Evolutionary conservation across 2,113 vertebrate genomes (phyloP), one percentile per base, ranked within the genome.

Genomic region (Ptilonorhynchus violaceus): DNA sequence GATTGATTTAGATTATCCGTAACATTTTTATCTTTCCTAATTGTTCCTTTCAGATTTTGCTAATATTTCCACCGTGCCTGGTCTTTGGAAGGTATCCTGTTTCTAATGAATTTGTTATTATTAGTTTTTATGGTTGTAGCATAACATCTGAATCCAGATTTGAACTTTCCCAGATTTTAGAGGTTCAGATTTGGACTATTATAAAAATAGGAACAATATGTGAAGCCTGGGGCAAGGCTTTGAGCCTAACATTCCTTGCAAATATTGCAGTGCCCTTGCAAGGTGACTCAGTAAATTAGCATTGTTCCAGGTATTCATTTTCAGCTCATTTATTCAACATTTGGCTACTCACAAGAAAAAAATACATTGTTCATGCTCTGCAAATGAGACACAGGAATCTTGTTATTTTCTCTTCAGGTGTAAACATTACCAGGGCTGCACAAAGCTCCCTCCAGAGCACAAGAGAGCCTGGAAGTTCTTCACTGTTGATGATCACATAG

Each of bases 101-200:
- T 97, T 91, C 94, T 22, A 4, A 83, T 84, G 85, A 91, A 33
- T 74, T 77, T 88, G 79, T 91, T 93, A 92, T 93, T 94, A 93
- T 88, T 95, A 93, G 85, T 58, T 93, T 93, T 95, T 93, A 95
- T 91, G 55, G 67, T 30, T 74, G 46, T 39, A 88, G 55, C 50
- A 55, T 74, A 86, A 88, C 84, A 86, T 94, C 14, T 55, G 59
- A 88, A 84, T 86, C 72, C 50, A 74, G 39, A 92, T 85, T 93
- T 93, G 70, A 85, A 92, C 85, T 93, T 94, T 73, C 46, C 56
- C 73, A 94, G 75, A 94, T 90, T 92, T 81, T 49, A 88, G 74
- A 95, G 67, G 35, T 85, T 93, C 59, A 79, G 10, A 79, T 88
- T 82, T 64, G 74, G 66, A 76, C 75, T 79, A 37, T 63, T 67